Conservation (phyloP, 2,888 invertebrate genomes). For the Rhaphigaster nebulosa region DNA sequence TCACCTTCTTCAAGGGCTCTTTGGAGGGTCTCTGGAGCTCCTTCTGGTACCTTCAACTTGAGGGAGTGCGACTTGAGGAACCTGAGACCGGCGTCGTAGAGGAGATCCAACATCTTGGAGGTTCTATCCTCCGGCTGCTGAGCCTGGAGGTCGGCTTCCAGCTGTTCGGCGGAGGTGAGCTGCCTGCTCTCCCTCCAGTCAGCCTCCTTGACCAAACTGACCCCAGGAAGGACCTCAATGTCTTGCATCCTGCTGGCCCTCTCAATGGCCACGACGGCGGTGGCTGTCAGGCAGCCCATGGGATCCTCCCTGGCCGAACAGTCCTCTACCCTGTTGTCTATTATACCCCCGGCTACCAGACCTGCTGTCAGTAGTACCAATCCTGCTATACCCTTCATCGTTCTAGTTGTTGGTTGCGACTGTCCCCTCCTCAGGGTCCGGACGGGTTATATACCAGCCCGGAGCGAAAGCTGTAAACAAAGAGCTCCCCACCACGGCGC, state of each 20-base stretch:
- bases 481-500: conserved; percentile 45
- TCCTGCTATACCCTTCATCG: conserved; percentile 33
- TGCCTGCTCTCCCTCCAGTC: conserved; percentile 66
- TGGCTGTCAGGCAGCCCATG: conserved; percentile 72
- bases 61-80: conserved; percentile 76
- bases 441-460: conserved; percentile 55
- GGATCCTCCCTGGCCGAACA: conserved; percentile 61
- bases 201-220: conserved; percentile 71
- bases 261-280: conserved; percentile 73
- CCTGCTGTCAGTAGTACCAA: conserved; percentile 49
- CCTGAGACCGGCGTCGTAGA: conserved; percentile 73
- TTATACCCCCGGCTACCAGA: conserved; percentile 54
- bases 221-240: conserved; percentile 74
- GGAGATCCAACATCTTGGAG: conserved; percentile 72
- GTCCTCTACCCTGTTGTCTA: conserved; percentile 65
- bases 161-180: conserved; percentile 69
- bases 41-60: conserved; percentile 80
- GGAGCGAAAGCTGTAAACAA: conserved; percentile 63
- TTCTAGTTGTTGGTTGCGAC: not conserved
- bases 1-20: conserved; percentile 84
- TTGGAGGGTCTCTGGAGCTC: conserved; percentile 76
- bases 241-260: conserved; percentile 73
- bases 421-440: conserved; percentile 53
- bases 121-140: conserved; percentile 70
- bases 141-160: conserved; percentile 72